These are phyloP conservation scores for Ichneumon xanthorius DNA, from an alignment of 2,888 invertebrate species.

Conservation along the genomic window DNA sequence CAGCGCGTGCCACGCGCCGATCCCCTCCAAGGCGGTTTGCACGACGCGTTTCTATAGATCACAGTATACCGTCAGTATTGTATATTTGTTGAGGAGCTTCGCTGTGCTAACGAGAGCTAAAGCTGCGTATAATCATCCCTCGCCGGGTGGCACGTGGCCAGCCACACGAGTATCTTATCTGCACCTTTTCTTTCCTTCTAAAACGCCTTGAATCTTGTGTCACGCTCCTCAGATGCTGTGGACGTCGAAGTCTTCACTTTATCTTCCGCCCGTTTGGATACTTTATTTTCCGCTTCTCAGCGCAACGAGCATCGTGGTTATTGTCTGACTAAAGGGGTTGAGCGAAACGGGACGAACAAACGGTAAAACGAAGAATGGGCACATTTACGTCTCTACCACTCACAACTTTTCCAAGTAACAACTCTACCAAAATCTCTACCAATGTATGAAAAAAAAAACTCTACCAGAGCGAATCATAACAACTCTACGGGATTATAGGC, in stretches of 20 bases:
- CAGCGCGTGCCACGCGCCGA: neutral
- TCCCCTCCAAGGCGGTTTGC: neutral
- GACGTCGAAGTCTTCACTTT: neutral
- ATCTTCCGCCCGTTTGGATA: no score
- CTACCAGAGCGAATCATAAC: no score
- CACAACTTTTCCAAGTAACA: no score
- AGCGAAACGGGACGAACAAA: no score
- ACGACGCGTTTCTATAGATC: neutral
- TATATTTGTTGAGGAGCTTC: neutral
- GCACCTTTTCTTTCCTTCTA: neutral
- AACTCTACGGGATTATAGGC: no score
- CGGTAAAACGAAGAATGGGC: no score
- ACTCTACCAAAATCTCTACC: no score
- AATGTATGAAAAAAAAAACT: no score
- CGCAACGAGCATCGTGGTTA: no score
- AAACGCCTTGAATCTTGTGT: neutral
- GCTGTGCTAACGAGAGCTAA: neutral
- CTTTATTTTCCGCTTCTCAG: no score
- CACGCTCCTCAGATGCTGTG: neutral
- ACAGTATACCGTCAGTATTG: neutral
- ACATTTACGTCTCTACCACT: no score
- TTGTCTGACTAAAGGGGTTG: no score
- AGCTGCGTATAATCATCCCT: neutral
- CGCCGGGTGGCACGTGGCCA: conserved; percentile 2
- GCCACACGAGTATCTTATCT: conserved; percentile 6